Evolutionary conservation across 2,113 vertebrate species (phyloP), one percentile per base, ranked within the genome.

Genomic region (Numida meleagris): DNA sequence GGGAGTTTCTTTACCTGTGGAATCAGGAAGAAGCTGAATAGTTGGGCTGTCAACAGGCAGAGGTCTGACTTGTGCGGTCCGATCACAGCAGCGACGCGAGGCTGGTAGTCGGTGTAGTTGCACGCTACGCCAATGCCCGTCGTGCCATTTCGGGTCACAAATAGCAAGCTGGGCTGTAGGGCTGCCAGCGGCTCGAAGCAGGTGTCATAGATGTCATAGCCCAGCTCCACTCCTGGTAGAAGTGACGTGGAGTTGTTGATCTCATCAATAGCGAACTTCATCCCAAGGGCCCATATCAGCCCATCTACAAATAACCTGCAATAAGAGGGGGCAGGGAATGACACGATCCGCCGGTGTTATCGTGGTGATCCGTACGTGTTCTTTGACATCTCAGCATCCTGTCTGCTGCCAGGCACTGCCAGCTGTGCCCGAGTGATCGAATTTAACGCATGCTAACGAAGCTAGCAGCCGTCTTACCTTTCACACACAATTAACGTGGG

Each of bases 221-320:
- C 99, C 80, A 99, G 94, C 20, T 31, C 95, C 4, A 98, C 48
- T 2, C 97, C 98, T 0, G 98, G 98, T 20, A 99, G 98, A 14
- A 99, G 94, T 0, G 27, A 12, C 0, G 95, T 96, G n/a, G 96
- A 97, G 1, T 96, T 97, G 83, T 99, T 99, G 96, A 99, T 98
- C 94, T 99, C 97, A 4, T 99, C 98, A 27, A 99, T 92, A 0
- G 99, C 97, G 55, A 98, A 99, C 91, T 97, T 98, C 98, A 99
- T 98, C 1, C 97, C 99, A 2, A 99, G 84, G 4, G 98, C 97
- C 77, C 98, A 97, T 18, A 98, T 96, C 9, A 99, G 97, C 71
- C 98, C 98, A 0, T 63, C 53, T 0, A 29, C 2, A 14, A 97
- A 97, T 5, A 98, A 16, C 53, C 99, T 99, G 97, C 5, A 53